A percentile compares a stretch with the other conserved stretches of the same genome.
Conservation (phyloP, 2,797 vertebrate genomes). For the Antennarius maculatus region DNA sequence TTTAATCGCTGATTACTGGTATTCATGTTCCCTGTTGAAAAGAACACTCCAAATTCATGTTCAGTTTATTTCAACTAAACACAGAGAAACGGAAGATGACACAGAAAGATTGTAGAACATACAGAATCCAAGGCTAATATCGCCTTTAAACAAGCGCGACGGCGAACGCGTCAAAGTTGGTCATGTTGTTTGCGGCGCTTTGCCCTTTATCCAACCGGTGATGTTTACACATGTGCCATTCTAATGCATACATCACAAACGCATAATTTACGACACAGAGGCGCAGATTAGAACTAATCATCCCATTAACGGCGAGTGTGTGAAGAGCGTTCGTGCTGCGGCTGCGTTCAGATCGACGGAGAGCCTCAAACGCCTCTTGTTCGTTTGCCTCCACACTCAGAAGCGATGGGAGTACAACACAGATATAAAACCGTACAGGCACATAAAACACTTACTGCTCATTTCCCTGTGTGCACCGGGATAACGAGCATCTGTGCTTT, state of each 20-base stretch:
- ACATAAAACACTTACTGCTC: constrained; percentile 61
- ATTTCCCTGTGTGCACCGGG: constrained; percentile 56
- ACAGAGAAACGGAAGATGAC: no score
- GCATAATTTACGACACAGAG: constrained; percentile 14
- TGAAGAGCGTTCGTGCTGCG: constrained; percentile 30
- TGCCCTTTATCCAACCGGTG: constrained; percentile 2
- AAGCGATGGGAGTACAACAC: constrained; percentile 30
- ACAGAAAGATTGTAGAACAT: no score
- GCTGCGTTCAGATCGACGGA: constrained; percentile 29
- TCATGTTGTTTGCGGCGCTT: neutral
- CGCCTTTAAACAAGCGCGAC: neutral
- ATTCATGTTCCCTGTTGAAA: no score
- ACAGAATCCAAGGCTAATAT: no score
- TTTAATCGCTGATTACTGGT: no score
- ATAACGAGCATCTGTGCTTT: constrained; percentile 77
- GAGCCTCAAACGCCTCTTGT: constrained; percentile 23
- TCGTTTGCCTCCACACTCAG: constrained; percentile 25
- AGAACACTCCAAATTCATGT: no score
- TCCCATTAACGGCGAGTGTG: constrained; percentile 34
- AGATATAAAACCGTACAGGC: constrained; percentile 57
- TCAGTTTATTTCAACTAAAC: no score
- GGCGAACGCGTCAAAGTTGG: neutral
- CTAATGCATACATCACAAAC: constrained; percentile 18
- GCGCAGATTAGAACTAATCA: constrained; percentile 57
- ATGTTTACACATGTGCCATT: constrained; percentile 12